Conservation (phyloP, 2,888 invertebrate species). For the Lomographa bimaculata region DNA sequence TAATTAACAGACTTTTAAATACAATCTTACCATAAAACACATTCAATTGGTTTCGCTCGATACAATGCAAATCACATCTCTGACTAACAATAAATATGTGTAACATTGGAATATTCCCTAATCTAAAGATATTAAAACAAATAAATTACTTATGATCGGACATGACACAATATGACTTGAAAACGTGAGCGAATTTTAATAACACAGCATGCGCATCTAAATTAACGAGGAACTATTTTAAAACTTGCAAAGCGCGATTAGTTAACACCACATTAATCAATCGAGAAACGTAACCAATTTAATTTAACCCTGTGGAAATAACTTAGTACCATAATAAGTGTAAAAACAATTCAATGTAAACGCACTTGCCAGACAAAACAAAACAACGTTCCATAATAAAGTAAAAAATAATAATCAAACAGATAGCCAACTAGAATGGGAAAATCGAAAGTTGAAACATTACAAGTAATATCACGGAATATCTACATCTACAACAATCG, state of each 20-base stretch:
- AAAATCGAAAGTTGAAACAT: conserved; percentile 29
- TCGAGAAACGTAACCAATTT: conserved; percentile 23
- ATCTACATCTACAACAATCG: conserved; percentile 45
- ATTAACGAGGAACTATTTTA: conserved; percentile 55
- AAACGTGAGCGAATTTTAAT: conserved; percentile 43
- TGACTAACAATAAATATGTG: conserved; percentile 72
- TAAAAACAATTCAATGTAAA: conserved; percentile 28
- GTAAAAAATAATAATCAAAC: conserved; percentile 1
- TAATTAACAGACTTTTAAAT: conserved; percentile 78
- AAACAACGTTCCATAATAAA: conserved; percentile 2
- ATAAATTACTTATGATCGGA: conserved; percentile 55
- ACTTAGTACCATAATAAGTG: conserved; percentile 9
- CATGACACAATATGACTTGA: conserved; percentile 72
- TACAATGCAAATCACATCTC: conserved; percentile 63
- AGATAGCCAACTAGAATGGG: conserved; percentile 4
- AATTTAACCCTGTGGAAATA: conserved; percentile 46
- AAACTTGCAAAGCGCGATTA: conserved; percentile 24
- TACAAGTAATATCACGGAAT: conserved; percentile 72
- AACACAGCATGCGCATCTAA: conserved; percentile 59
- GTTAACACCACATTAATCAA: too few relatives aligned
- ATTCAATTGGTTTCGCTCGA: conserved; percentile 64
- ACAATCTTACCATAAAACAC: conserved; percentile 71
- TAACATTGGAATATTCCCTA: conserved; percentile 71
- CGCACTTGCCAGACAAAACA: conserved; percentile 17
- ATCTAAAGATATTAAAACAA: conserved; percentile 55